phyloP scores from a whole-genome alignment of 1,140 invertebrate species.

The Dendrolimus punctatus region DNA sequence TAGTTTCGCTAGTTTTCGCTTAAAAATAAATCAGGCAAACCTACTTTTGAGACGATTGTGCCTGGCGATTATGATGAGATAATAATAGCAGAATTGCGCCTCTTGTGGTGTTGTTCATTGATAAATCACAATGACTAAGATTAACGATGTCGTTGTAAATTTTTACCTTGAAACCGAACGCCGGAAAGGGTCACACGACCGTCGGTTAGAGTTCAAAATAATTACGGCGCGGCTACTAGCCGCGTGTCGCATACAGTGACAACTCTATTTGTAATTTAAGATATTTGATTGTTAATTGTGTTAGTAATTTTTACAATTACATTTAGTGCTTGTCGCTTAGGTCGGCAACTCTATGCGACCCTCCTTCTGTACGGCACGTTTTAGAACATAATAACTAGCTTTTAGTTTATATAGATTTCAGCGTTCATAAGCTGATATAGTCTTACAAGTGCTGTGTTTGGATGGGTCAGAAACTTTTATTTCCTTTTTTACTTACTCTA shows the following conservation, averaged over 20 bases:
- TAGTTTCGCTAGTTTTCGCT: too few relatives aligned
- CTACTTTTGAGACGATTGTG: too few relatives aligned
- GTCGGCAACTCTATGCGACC: conserved; percentile 28
- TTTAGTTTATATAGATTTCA: conserved; percentile 38
- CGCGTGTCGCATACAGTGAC: conserved; percentile 43
- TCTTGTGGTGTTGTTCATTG: not conserved
- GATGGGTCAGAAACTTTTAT: conserved; percentile 57
- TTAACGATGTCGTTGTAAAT: conserved; percentile 26
- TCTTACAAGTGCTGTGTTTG: conserved; percentile 55
- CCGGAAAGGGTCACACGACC: conserved; percentile 35
- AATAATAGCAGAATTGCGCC: too few relatives aligned
- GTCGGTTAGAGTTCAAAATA: conserved; percentile 50
- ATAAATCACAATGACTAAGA: conserved; percentile 17
- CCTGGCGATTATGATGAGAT: too few relatives aligned
- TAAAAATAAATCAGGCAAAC: too few relatives aligned
- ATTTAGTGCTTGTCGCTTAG: conserved; percentile 60
- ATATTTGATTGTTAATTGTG: conserved; percentile 57
- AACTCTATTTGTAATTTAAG: conserved; percentile 59
- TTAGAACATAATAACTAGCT: conserved; percentile 36
- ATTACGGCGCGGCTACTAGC: conserved; percentile 49
- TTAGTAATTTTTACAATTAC: conserved; percentile 54
- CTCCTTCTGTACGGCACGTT: conserved; percentile 25
- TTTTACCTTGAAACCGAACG: conserved; percentile 30
- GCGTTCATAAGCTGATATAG: conserved; percentile 37
- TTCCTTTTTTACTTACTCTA: conserved; percentile 41